phyloP scores from a whole-genome alignment of 2,888 invertebrate genomes.

The Sepiola atlantica region DNA sequence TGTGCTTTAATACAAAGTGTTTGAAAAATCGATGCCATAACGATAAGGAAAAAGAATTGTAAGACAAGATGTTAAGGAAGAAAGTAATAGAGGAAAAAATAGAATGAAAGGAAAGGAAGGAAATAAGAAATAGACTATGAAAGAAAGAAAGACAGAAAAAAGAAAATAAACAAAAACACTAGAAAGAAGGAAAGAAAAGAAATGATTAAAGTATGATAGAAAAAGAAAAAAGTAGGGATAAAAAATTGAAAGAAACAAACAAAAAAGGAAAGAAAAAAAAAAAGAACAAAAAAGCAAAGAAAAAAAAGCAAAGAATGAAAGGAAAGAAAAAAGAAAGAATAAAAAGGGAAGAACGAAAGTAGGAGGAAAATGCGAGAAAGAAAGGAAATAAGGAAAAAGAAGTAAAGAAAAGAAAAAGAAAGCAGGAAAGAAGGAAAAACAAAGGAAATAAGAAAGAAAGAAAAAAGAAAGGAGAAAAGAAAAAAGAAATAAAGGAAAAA shows the following conservation, averaged over 20 bases:
- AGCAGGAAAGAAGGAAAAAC: not conserved
- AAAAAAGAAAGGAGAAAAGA: not conserved
- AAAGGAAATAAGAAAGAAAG: not conserved
- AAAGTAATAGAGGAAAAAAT: not conserved
- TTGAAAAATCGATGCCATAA: too few relatives aligned
- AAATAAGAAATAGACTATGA: not conserved
- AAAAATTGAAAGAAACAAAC: not conserved
- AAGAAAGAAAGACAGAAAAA: not conserved
- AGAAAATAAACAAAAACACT: not conserved
- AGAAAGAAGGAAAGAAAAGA: not conserved
- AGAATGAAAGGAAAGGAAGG: not conserved
- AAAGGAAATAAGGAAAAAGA: not conserved
- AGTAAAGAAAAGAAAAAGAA: not conserved
- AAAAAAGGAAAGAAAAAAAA: not conserved
- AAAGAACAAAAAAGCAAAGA: not conserved
- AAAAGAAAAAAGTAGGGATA: not conserved
- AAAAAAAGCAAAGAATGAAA: not conserved
- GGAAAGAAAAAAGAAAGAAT: not conserved
- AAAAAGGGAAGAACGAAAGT: not conserved
- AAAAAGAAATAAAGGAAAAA: too few relatives aligned
- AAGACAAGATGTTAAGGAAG: not conserved
- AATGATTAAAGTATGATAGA: not conserved
- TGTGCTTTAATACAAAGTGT: too few relatives aligned
- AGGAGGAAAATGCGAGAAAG: too few relatives aligned
- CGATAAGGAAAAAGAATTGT: too few relatives aligned